phyloP scores from a whole-genome alignment of 2,888 invertebrate genomes.

The Tipula confusa region DNA sequence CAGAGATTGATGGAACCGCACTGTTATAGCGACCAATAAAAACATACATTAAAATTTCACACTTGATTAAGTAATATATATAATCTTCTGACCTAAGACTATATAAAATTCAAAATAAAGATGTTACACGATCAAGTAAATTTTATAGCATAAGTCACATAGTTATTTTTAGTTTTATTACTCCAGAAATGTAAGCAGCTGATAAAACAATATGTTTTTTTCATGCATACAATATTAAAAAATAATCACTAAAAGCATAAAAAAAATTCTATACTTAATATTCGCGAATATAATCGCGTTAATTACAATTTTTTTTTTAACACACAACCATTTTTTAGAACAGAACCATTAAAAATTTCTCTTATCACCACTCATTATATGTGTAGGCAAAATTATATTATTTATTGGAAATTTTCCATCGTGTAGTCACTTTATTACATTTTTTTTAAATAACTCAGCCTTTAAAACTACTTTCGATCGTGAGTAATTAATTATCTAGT shows the following conservation, averaged over 20 bases:
- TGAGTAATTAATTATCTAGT: neutral
- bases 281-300: neutral
- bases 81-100: neutral
- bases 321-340: slow-evolving; percentile 3
- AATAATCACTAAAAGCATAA: neutral
- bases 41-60: neutral
- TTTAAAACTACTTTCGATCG: neutral
- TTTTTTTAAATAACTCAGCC: neutral
- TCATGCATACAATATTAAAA: neutral
- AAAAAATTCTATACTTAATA: neutral
- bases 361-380: neutral
- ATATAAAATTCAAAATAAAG: neutral
- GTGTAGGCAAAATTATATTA: neutral
- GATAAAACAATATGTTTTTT: neutral
- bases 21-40: no score
- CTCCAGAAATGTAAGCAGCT: neutral
- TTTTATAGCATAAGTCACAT: neutral
- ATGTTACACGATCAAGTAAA: neutral
- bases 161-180: neutral
- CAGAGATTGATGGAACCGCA: neutral
- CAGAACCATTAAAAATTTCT: neutral
- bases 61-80: neutral
- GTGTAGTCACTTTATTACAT: neutral
- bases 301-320: neutral
- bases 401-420: neutral